phyloP scores from a whole-genome alignment of 1,140 invertebrate genomes.

The Samia ricini region DNA sequence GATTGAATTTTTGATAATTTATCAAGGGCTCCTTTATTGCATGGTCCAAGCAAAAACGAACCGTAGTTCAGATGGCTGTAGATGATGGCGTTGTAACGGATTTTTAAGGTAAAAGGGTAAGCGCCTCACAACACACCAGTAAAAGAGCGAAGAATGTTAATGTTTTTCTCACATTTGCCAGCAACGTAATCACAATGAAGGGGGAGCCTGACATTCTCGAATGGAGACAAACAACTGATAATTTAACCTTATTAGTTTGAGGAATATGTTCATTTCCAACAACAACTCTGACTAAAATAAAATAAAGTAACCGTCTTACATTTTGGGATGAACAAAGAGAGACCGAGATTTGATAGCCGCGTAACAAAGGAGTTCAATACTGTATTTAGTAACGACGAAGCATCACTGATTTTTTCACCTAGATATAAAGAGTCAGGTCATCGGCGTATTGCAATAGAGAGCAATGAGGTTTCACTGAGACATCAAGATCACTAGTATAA shows the following conservation, averaged over 20 bases:
- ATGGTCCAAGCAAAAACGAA: conserved; percentile 17
- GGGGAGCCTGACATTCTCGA: conserved; percentile 13
- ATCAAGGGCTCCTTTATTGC: conserved; percentile 11
- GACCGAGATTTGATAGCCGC: too few species aligned
- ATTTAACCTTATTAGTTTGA: too few species aligned
- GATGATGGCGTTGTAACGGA: conserved; percentile 28
- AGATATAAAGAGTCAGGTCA: conserved; percentile 22
- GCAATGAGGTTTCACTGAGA: neutral
- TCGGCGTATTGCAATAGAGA: conserved; percentile 23
- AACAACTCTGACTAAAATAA: conserved; percentile 9
- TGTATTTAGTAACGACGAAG: too few species aligned
- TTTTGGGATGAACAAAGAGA: neutral
- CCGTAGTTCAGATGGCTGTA: conserved; percentile 29
- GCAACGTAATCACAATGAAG: conserved; percentile 20
- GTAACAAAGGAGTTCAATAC: conserved; percentile 9
- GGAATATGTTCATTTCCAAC: too few species aligned
- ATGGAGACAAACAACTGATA: conserved; percentile 16
- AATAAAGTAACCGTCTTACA: too few species aligned
- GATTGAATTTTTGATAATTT: conserved; percentile 24
- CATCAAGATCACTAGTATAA: conserved; percentile 21
- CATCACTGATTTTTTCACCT: too few species aligned
- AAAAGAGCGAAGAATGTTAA: conserved; percentile 24
- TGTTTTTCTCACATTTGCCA: conserved; percentile 20
- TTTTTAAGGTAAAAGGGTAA: conserved; percentile 25
- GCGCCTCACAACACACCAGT: conserved; percentile 30